Base-by-base conservation (phyloP, 2,113 vertebrate species). In the Semicossyphus pulcher region DNA sequence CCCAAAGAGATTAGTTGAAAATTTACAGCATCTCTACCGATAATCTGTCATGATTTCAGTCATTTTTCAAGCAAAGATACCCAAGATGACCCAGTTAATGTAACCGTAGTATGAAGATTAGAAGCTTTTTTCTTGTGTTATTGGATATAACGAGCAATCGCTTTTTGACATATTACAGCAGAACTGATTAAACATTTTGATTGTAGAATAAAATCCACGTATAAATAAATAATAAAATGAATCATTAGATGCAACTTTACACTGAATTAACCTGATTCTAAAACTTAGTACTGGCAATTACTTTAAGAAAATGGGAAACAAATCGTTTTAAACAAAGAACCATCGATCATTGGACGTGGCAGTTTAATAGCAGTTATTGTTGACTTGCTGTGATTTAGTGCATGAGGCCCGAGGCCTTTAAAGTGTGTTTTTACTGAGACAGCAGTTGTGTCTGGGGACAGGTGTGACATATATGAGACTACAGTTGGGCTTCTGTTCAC, bases 391-490 rank as follows among this genome's bases (percentile, higher is more conserved):
- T 56, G 3, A 2, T 61, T 23, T 25, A 45, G 14, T 9, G 11
- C 4, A 65, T 52, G 41, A 44, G 15, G 15, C 39, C 39, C 18
- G 2, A 42, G 39, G 5, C 25, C 25, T 42, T 51, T 25, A 71
- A 34, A 18, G 21, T 59, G 48, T 52, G 45, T 49, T 80, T 68
- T 56, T 31, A 48, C 42, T 63, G 7, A 4, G 36, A 54, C 41
- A 37, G 5, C 63, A 71, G 61, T 51, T 62, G 70, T 26, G 60
- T 44, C 10, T 16, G 16, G 49, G n/a, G 54, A 80, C 72, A 84
- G 75, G 49, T 86, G 80, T 57, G 58, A 62, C 28, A 10, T 34
- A 45, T 45, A 59, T 64, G 42, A 69, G 54, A 57, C 32, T 34
- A 36, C 8, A 23, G 3, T 15, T 52, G 15, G 28, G 32, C 58